Conservation (phyloP, 2,113 vertebrate genomes). For the Psettodes erumei region DNA sequence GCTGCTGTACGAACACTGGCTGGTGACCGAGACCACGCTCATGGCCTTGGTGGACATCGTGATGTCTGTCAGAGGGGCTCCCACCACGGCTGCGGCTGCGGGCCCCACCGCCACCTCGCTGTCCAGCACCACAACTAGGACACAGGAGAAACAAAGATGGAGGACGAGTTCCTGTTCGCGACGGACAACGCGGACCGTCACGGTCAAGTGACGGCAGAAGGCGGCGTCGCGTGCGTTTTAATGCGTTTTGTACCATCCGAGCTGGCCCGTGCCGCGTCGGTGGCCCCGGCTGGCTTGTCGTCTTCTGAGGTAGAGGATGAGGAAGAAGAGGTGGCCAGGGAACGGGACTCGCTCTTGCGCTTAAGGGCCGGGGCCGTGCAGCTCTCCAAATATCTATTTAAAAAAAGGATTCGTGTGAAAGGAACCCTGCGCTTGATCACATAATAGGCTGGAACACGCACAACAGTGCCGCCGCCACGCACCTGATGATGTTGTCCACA, state of each 20-base stretch:
- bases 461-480: background rate
- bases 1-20: conserved; percentile 91
- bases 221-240: conserved; percentile 7
- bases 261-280: conserved; percentile 50
- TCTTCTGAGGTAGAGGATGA: conserved; percentile 88
- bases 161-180: too few species aligned
- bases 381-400: conserved; percentile 88
- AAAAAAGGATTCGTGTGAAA: background rate
- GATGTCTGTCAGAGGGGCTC: conserved; percentile 82
- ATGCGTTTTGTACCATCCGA: conserved; percentile 79
- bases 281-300: conserved; percentile 76
- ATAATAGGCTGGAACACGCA: background rate
- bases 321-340: conserved; percentile 84
- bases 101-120: conserved; percentile 68
- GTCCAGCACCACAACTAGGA: conserved; percentile 72
- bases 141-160: conserved; percentile 30
- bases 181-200: too few species aligned
- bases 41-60: conserved; percentile 84
- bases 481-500: conserved; percentile 92
- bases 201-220: background rate
- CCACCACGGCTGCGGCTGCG: conserved; percentile 72
- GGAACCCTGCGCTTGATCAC: background rate
- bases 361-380: conserved; percentile 87
- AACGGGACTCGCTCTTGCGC: conserved; percentile 86
- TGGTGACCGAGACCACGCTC: conserved; percentile 87